Evolutionary conservation across 2,113 vertebrate genomes (phyloP).

Genomic region (Dolichotis patagonum): DNA sequence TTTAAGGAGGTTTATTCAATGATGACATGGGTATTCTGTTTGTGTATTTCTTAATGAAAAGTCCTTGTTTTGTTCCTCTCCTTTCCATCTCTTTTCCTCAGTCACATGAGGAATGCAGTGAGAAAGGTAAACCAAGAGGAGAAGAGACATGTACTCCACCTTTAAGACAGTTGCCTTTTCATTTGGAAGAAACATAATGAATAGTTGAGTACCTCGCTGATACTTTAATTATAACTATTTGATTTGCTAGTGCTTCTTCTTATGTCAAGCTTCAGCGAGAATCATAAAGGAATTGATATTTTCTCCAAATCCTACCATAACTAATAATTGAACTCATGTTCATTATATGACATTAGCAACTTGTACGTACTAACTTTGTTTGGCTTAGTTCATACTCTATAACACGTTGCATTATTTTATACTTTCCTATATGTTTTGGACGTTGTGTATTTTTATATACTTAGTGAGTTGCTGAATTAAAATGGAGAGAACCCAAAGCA

Average conservation of each 20-base stretch:
- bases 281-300: not conserved
- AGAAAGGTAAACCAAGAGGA: not conserved
- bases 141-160: not conserved
- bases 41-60: not conserved
- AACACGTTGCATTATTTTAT: not conserved
- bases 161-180: not conserved
- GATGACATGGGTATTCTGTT: not conserved
- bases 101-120: not conserved
- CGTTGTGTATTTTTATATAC: not conserved
- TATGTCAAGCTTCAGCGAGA: slow-evolving; percentile 7
- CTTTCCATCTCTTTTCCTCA: not conserved
- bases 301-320: not conserved
- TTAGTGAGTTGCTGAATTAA: slow-evolving; percentile 46
- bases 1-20: slow-evolving; percentile 24
- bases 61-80: not conserved
- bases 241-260: not conserved
- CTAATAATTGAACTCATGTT: not conserved
- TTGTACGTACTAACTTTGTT: slow-evolving; percentile 36
- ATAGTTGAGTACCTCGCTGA: not conserved
- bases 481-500: not conserved
- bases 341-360: not conserved
- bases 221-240: not conserved
- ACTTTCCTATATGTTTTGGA: not conserved
- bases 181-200: not conserved
- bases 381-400: not conserved